Evolutionary conservation across 2,113 vertebrate genomes (phyloP), one percentile per base, ranked within the genome.

Genomic region (Orycteropus afer): DNA sequence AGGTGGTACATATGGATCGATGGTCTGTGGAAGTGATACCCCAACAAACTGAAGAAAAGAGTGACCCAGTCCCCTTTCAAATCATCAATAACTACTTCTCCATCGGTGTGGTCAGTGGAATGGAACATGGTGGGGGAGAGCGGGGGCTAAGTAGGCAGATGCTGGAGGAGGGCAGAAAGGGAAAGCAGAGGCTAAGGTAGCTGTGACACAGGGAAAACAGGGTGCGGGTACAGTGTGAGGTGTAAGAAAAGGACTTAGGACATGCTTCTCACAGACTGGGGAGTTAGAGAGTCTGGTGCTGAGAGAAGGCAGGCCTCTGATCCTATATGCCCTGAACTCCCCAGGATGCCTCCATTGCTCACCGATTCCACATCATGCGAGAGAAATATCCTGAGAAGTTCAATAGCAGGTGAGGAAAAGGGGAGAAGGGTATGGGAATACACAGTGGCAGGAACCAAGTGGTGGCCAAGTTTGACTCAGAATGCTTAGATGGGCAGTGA

Each of bases 41-140:
- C 0, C 98, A 99, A 25, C 98, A 98, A 95, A 98, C 97, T 5
- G 92, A 98, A 95, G 99, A 99, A 94, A 97, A 98, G 92, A 99
- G 99, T 2, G 99, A 99, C 96, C 99, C 99, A 0, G 99, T 99
- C 63, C 99, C 99, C 11, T 99, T 99, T 40, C 99, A 99, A 67
- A 99, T 99, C 97, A 99, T 99, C 98, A 99, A 99, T 98, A 99
- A 99, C 98, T 99, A 99, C 98, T 99, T 99, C 98, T 99, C 99
- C 74, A 99, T 99, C 3, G 99, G 99, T 90, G 99, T 99, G 98
- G 99, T 99, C 96, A 98, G 99, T 96, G 63, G 61, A 25, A 55
- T 63, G 47, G 94, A 53, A n/a, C 42, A 0, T 29, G 45, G 55
- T 27, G 29, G 47, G 14, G 11, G 37, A 3, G 12, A 23, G 18